Evolutionary conservation across 2,797 vertebrate species (phyloP).

Genomic region (Myripristis jacobus): DNA sequence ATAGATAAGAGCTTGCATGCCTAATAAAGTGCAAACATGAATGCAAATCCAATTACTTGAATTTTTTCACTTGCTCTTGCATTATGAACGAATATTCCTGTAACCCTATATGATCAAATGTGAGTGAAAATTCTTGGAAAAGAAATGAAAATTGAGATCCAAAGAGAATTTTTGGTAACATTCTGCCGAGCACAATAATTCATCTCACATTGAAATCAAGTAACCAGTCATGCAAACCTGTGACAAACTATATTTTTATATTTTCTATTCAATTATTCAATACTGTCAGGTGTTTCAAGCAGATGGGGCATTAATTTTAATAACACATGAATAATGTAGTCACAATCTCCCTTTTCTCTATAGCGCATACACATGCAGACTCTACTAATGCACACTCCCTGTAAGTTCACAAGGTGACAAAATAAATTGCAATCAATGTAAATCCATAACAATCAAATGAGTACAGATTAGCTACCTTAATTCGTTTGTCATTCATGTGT

Average conservation of each 20-base stretch:
- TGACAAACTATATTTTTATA: constrained; percentile 54
- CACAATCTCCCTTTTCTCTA: constrained; percentile 50
- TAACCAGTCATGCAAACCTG: constrained; percentile 37
- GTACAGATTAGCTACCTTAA: too few species aligned
- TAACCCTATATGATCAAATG: too few species aligned
- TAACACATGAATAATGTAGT: constrained; percentile 66
- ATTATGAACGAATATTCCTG: too few species aligned
- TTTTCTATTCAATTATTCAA: constrained; percentile 59
- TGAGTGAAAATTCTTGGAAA: background rate
- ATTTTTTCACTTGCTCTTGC: too few species aligned
- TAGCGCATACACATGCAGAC: constrained; percentile 9
- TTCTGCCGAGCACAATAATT: background rate
- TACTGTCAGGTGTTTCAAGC: constrained; percentile 53
- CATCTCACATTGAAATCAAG: constrained; percentile 3
- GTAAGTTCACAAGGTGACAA: constrained; percentile 13
- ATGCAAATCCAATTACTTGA: too few species aligned
- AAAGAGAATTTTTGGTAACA: background rate
- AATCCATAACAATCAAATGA: too few species aligned
- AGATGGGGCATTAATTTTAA: constrained; percentile 68
- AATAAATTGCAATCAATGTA: background rate
- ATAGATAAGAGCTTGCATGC: too few species aligned
- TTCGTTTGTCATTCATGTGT: background rate
- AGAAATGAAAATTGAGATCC: background rate
- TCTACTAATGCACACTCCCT: constrained; percentile 6
- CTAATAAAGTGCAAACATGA: too few species aligned